Percentiles rank a stretch among this genome's conserved stretches.
These are phyloP conservation scores for Neria commutata DNA, from an alignment of 2,888 invertebrate genomes.

Conservation along the genomic window DNA sequence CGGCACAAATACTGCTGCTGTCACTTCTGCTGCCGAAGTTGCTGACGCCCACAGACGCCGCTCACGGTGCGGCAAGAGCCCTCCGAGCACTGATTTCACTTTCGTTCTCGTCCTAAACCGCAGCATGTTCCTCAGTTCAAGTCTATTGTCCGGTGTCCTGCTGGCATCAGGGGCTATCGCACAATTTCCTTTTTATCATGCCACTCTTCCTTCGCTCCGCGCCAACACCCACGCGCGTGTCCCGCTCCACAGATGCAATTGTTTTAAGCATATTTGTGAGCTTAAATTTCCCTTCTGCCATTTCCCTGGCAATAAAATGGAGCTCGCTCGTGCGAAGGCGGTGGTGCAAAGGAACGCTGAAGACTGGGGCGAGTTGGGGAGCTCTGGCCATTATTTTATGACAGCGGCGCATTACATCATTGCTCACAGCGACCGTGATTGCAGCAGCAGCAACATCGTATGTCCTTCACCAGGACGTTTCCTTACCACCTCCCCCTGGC, in stretches of 20 bases:
- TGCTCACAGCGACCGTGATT: conserved; percentile 19
- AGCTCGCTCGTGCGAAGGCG: background rate
- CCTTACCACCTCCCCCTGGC: no score
- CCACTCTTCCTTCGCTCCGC: no score
- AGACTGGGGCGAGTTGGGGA: background rate
- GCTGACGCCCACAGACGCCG: background rate
- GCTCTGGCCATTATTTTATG: conserved; percentile 40
- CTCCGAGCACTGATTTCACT: conserved; percentile 13
- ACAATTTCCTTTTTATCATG: no score
- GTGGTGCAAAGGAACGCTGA: no score
- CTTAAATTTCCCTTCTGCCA: background rate
- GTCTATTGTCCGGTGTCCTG: conserved; percentile 22
- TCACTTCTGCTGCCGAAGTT: background rate
- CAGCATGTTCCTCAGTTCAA: conserved; percentile 6
- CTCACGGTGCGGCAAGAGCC: background rate
- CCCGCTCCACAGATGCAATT: background rate
- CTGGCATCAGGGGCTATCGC: no score
- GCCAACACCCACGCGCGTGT: background rate
- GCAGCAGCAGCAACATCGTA: background rate
- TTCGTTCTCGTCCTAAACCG: background rate
- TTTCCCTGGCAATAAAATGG: background rate
- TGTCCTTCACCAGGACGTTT: background rate
- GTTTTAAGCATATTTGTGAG: conserved; percentile 3
- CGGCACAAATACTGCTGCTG: no score
- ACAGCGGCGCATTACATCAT: conserved; percentile 41